These are phyloP conservation scores for Escarpia spicata DNA, from an alignment of 2,888 invertebrate genomes.

Conservation along the genomic window DNA sequence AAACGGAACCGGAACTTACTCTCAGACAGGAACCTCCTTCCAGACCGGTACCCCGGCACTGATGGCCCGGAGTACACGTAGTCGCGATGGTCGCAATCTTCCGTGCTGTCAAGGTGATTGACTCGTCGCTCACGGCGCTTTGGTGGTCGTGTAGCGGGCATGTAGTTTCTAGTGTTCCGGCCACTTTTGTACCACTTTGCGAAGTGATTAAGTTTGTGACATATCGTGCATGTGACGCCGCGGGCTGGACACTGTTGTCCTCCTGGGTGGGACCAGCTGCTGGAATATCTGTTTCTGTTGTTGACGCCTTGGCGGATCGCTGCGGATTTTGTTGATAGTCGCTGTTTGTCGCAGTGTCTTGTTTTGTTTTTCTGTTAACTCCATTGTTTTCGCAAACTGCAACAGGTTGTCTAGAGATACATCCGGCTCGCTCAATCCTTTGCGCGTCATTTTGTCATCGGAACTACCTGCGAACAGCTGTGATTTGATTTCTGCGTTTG, in stretches of 20 bases:
- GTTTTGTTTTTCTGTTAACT: background rate
- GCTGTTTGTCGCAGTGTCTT: background rate
- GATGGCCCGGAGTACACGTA: too few species aligned
- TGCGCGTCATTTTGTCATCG: background rate
- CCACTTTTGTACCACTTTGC: too few species aligned
- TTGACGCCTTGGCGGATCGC: background rate
- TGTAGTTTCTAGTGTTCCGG: too few species aligned
- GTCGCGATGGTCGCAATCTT: too few species aligned
- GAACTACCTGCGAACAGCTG: slow-evolving; percentile 32
- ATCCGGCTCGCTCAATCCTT: background rate
- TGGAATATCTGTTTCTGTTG: background rate
- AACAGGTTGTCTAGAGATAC: slow-evolving; percentile 27
- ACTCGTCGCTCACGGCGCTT: too few species aligned
- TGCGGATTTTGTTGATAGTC: background rate
- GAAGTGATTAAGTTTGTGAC: too few species aligned
- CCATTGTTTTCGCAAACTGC: background rate
- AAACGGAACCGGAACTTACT: too few species aligned
- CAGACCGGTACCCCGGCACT: too few species aligned
- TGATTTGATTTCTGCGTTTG: slow-evolving; percentile 32
- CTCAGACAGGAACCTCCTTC: too few species aligned
- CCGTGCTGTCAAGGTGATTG: too few species aligned
- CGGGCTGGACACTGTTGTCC: background rate
- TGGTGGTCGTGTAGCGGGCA: too few species aligned
- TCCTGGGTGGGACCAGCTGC: background rate
- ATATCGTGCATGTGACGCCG: background rate